phyloP scores from a whole-genome alignment of 2,797 vertebrate genomes.

The Ceryle rudis region DNA sequence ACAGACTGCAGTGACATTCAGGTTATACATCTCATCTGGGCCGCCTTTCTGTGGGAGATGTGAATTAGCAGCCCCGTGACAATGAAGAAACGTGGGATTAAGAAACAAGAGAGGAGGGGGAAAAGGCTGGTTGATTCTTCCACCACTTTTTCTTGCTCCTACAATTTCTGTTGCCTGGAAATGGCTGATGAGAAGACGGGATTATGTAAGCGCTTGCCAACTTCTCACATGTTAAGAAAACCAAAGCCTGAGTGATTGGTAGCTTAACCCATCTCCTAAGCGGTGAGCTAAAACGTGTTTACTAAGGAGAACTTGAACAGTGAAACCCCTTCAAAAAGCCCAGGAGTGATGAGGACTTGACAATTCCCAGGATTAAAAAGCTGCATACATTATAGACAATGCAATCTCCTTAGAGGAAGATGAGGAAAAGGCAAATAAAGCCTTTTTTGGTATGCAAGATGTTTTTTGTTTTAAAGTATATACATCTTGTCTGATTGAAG shows the following conservation, averaged over 20 bases:
- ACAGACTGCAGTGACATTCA: background rate
- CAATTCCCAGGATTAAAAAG: slow-evolving; percentile 49
- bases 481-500: background rate
- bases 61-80: background rate
- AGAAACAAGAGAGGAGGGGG: background rate
- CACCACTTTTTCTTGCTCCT: background rate
- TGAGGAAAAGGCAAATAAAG: slow-evolving; percentile 7
- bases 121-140: background rate
- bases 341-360: background rate
- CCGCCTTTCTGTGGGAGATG: background rate
- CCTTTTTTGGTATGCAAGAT: background rate
- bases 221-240: background rate
- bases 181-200: slow-evolving; percentile 21
- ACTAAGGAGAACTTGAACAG: background rate
- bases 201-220: slow-evolving; percentile 26
- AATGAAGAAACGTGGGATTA: background rate
- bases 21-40: background rate
- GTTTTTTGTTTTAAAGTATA: slow-evolving; percentile 25
- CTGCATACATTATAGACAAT: slow-evolving; percentile 26
- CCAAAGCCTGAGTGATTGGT: slow-evolving; percentile 41
- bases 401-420: slow-evolving; percentile 33
- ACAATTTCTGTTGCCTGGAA: slow-evolving; percentile 53
- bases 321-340: slow-evolving; percentile 15
- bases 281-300: background rate
- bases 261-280: slow-evolving; percentile 31